phyloP scores from a whole-genome alignment of 2,797 vertebrate species.

The Epinephelus malabaricus region DNA sequence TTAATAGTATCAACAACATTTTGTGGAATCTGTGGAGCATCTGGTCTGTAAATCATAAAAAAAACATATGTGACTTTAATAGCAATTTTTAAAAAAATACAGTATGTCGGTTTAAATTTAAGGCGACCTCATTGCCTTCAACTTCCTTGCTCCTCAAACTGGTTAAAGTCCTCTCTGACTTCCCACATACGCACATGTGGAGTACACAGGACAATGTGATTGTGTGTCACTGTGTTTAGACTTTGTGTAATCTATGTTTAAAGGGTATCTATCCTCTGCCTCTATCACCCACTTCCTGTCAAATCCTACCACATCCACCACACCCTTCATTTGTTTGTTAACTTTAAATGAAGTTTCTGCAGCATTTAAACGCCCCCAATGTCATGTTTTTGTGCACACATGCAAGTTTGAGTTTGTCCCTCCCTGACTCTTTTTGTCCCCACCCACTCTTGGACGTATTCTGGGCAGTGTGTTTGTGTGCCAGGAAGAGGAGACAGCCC shows the following conservation, averaged over 20 bases:
- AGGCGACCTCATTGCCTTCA: background rate
- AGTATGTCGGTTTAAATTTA: background rate
- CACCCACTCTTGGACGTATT: constrained; percentile 58
- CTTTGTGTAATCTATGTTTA: constrained; percentile 51
- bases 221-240: constrained; percentile 49
- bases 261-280: constrained; percentile 42
- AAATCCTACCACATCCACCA: constrained; percentile 63
- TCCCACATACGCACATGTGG: background rate
- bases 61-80: background rate
- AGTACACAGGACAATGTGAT: constrained; percentile 15
- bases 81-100: background rate
- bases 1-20: background rate
- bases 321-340: constrained; percentile 66
- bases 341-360: constrained; percentile 61
- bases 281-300: constrained; percentile 63
- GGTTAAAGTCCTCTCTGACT: constrained; percentile 4
- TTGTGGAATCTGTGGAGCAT: constrained; percentile 1
- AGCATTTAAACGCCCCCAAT: constrained; percentile 58
- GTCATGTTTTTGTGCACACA: constrained; percentile 20
- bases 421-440: constrained; percentile 48
- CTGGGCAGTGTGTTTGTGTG: constrained; percentile 67
- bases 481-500: constrained; percentile 60
- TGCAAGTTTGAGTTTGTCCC: constrained; percentile 9
- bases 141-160: constrained; percentile 1
- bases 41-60: constrained; percentile 6